These are phyloP conservation scores for Dicrurus megarhynchus DNA, from an alignment of 2,113 vertebrate species.

Conservation along the genomic window DNA sequence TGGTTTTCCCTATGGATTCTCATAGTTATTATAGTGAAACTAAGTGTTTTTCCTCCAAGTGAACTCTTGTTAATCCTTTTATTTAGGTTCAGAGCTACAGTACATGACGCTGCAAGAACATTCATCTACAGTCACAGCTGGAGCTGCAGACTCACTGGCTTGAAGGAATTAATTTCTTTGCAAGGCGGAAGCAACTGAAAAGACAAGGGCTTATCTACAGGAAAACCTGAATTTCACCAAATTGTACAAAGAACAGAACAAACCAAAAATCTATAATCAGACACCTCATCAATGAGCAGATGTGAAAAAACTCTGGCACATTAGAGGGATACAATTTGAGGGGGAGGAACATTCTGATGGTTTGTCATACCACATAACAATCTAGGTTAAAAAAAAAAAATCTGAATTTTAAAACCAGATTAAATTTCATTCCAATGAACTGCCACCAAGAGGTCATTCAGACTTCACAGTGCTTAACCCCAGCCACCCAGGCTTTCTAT, in stretches of 20 bases:
- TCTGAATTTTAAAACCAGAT: background rate
- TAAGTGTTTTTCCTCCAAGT: conserved; percentile 11
- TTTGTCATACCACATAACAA: background rate
- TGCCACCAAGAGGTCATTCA: background rate
- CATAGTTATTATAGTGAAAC: conserved; percentile 29
- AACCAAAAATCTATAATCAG: background rate
- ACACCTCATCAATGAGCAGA: background rate
- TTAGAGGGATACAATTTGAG: background rate
- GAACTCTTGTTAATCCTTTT: conserved; percentile 27
- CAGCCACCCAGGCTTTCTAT: background rate
- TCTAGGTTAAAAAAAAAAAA: background rate
- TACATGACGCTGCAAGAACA: conserved; percentile 19
- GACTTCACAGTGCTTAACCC: background rate
- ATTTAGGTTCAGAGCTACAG: conserved; percentile 36
- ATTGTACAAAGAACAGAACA: background rate
- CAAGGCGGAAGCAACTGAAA: background rate
- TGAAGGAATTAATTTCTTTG: conserved; percentile 35
- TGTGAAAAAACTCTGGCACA: background rate
- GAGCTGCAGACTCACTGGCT: background rate
- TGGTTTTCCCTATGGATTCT: conserved; percentile 9
- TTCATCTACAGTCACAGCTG: conserved; percentile 40
- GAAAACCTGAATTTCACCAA: background rate
- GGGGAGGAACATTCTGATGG: accelerated
- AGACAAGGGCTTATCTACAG: background rate
- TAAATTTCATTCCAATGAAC: background rate